Evolutionary conservation across 53 echinoderm and acorn worm species (phyloP).

Genomic region (Luidia sarsii): DNA sequence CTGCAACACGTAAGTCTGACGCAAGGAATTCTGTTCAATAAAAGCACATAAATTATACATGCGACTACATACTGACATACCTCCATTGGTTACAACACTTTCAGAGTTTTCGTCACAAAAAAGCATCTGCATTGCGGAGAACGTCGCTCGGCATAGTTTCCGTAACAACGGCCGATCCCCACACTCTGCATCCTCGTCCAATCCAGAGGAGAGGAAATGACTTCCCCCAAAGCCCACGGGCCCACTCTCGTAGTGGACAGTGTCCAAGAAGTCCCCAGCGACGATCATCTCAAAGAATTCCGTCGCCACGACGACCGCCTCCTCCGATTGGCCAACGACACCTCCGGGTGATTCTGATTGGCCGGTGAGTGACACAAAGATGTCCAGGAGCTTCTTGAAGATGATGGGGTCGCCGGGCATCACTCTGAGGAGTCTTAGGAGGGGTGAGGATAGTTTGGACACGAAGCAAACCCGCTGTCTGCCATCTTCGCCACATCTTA

Average conservation of each 20-base stretch:
- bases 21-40: too few relatives aligned
- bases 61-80: too few relatives aligned
- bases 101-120: background rate
- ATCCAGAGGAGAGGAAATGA: background rate
- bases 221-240: conserved; percentile 37
- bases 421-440: background rate
- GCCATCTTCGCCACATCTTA: background rate
- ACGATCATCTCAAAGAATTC: conserved; percentile 20
- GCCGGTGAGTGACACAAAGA: background rate
- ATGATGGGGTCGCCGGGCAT: conserved; percentile 15
- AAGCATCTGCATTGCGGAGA: conserved; percentile 17
- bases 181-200: background rate
- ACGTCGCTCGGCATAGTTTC: conserved; percentile 31
- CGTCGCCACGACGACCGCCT: conserved; percentile 2
- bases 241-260: conserved; percentile 7
- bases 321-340: conserved; percentile 2
- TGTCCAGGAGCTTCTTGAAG: conserved; percentile 49
- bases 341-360: background rate
- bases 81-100: background rate
- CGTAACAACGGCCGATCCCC: conserved; percentile 31
- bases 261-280: background rate
- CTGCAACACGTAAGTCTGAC: too few relatives aligned
- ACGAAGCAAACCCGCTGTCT: background rate
- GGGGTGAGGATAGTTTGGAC: background rate
- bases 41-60: too few relatives aligned